Evolutionary conservation across 2,113 vertebrate genomes (phyloP).

Genomic region (Falcunculus frontatus): DNA sequence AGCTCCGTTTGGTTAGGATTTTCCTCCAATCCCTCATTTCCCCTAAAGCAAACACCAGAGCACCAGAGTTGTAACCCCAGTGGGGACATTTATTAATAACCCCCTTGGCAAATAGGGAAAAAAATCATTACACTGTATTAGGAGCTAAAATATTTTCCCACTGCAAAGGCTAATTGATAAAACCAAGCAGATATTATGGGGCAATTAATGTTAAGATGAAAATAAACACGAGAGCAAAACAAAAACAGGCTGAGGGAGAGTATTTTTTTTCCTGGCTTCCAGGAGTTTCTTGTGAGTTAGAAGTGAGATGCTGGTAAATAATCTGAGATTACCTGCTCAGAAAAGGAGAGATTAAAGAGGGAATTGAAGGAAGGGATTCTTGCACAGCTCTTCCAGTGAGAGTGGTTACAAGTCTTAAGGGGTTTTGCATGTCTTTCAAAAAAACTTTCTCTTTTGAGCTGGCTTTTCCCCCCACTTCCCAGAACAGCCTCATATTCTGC

Average conservation of each 20-base stretch:
- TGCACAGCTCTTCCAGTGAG: not conserved
- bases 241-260: slow-evolving; percentile 45
- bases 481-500: not conserved
- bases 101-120: slow-evolving; percentile 74
- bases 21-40: slow-evolving; percentile 77
- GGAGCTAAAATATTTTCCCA: slow-evolving; percentile 69
- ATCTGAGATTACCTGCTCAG: slow-evolving; percentile 2
- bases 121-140: slow-evolving; percentile 78
- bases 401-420: not conserved
- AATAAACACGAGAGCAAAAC: slow-evolving; percentile 52
- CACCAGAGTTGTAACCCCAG: slow-evolving; percentile 72
- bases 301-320: slow-evolving; percentile 32
- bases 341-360: not conserved
- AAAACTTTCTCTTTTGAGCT: not conserved
- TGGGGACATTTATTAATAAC: slow-evolving; percentile 80
- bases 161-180: slow-evolving; percentile 77
- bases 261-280: not conserved
- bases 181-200: slow-evolving; percentile 54
- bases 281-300: not conserved
- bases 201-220: slow-evolving; percentile 70
- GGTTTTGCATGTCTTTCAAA: not conserved
- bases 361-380: not conserved
- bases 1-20: slow-evolving; percentile 81
- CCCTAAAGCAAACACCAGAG: slow-evolving; percentile 80
- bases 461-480: not conserved